These are phyloP conservation scores for Ptychochromis oligacanthus DNA, from an alignment of 2,113 vertebrate species.

Conservation along the genomic window DNA sequence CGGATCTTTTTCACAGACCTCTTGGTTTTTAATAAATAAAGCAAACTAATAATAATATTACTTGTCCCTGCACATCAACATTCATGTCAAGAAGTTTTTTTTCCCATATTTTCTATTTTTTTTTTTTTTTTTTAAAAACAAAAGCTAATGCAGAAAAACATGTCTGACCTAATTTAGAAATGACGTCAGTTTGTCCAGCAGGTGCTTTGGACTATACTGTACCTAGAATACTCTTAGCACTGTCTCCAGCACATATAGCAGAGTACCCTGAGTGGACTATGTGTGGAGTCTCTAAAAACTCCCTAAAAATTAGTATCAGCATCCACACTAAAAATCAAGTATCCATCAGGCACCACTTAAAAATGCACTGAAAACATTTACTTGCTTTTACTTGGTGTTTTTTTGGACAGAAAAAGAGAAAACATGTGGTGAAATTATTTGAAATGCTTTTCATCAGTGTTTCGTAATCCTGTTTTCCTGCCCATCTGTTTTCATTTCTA, in stretches of 20 bases:
- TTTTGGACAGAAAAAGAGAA: not conserved
- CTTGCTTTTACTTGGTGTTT: not conserved
- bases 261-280: rapidly evolving
- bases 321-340: too few relatives aligned
- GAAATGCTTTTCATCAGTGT: not conserved
- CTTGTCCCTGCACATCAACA: too few relatives aligned
- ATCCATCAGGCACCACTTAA: not conserved
- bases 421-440: not conserved
- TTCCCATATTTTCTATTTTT: too few relatives aligned
- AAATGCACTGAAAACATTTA: not conserved
- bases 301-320: too few relatives aligned
- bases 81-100: too few relatives aligned
- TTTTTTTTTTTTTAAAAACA: too few relatives aligned
- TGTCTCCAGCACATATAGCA: not conserved
- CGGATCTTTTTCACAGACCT: too few relatives aligned
- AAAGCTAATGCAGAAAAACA: not conserved
- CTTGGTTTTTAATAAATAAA: too few relatives aligned
- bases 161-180: not conserved
- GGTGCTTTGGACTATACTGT: not conserved
- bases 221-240: not conserved
- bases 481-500: not conserved
- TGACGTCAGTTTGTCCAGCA: not conserved
- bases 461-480: too few relatives aligned
- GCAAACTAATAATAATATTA: too few relatives aligned
- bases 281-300: too few relatives aligned